Conservation (phyloP, 2,797 vertebrate species). For the Helicolenus hilgendorfi region DNA sequence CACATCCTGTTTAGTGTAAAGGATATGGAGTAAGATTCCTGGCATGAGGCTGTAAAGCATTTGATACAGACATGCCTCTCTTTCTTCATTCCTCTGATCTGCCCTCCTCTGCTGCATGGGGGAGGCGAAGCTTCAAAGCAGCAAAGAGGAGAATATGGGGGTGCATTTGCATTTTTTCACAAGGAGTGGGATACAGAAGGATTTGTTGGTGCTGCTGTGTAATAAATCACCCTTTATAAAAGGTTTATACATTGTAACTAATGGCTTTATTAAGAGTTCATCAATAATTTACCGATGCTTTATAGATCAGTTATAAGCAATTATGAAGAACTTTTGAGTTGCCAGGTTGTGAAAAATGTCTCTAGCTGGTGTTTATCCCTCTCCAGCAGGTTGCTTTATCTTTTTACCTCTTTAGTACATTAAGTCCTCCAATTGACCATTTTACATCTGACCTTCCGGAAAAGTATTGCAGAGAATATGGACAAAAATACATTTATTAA, state of each 20-base stretch:
- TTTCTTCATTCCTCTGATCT: constrained; percentile 58
- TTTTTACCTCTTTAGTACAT: not conserved
- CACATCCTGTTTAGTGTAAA: constrained; percentile 32
- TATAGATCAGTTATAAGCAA: not conserved
- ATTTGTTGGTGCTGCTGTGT: not conserved
- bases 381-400: not conserved
- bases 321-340: not conserved
- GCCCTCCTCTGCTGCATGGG: constrained; percentile 30
- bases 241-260: not conserved
- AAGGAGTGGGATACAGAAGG: not conserved
- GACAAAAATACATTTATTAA: not conserved
- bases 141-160: not conserved
- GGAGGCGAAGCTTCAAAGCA: constrained; percentile 14
- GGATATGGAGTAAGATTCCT: constrained; percentile 11
- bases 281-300: not conserved
- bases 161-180: not conserved
- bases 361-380: not conserved
- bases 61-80: constrained; percentile 30
- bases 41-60: constrained; percentile 47
- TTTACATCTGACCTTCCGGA: not conserved
- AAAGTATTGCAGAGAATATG: not conserved
- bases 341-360: not conserved
- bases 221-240: not conserved
- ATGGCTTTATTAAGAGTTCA: not conserved
- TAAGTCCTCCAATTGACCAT: not conserved